Evolutionary conservation across 2,888 invertebrate species (phyloP), one percentile per base, ranked within the genome.

Genomic region (Callyntrura guangdongensis): DNA sequence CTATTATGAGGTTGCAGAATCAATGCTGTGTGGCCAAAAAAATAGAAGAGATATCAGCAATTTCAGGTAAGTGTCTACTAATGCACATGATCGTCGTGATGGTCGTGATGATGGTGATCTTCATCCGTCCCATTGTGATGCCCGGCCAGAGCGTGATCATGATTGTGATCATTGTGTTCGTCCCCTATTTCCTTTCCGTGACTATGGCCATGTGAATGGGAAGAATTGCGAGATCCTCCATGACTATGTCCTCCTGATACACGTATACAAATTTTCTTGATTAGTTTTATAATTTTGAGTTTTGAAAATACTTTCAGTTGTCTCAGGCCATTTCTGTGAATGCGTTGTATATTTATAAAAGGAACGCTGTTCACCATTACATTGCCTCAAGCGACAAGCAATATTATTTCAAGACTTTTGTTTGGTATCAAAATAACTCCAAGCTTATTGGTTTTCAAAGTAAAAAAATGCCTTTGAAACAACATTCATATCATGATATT

Each of bases 161-260:
- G 92, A 72, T 91, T 92, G 81, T 92, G 90, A 72, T 91, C 92
- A n/a, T 74, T 90, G 82, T 90, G 84, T 79, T 85, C 86, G 56
- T 85, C 86, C 69, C 79, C 72, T 69, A 69, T 84, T 72, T 82
- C 64, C 67, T 84, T 79, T 77, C 72, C 72, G 74, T 91, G 90
- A 72, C 74, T 81, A 64, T 91, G 91, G 59, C 79, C 84, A 74
- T 85, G 86, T 6, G 88, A 47, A 59, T 85, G 86, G n/a, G 61
- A 45, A 25, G 67, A 12, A 27, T 12, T 27, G 11, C 84, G 81
- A 25, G 84, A 25, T 22, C 86, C 88, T n/a, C 88, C 90, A 61
- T 92, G 92, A 59, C 86, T 89, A 56, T 92, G 92, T 72, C 91
- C 92, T 36, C 90, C 92, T 91, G 53, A 88, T 69, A 74, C 27